A percentile compares a stretch with the other conserved stretches of the same genome.
Evolutionary conservation across 2,888 invertebrate species (phyloP).

Genomic region (Dyspetes luteomarginatus): DNA sequence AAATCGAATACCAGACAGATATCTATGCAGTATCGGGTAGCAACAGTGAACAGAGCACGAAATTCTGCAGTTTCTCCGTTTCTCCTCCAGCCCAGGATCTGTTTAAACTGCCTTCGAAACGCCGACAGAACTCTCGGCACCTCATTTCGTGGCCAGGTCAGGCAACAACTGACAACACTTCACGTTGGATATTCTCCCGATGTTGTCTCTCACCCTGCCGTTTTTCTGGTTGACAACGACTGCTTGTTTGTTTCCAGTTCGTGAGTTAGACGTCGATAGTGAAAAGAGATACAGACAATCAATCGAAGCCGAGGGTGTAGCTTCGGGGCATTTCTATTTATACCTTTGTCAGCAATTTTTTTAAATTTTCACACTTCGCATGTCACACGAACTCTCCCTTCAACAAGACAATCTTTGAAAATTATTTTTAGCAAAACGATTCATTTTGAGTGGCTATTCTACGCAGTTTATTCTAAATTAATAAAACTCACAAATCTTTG

Average conservation of each 20-base stretch:
- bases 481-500: too few species aligned
- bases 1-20: slow-evolving; percentile 20
- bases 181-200: slow-evolving; percentile 6
- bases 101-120: slow-evolving; percentile 10
- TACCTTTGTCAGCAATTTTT: not conserved
- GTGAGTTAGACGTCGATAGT: slow-evolving; percentile 22
- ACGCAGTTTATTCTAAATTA: too few species aligned
- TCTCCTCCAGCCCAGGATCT: not conserved
- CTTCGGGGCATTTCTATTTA: not conserved
- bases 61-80: slow-evolving; percentile 21
- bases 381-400: too few species aligned
- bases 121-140: slow-evolving; percentile 1
- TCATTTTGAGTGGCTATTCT: too few species aligned
- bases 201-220: slow-evolving; percentile 10
- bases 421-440: too few species aligned
- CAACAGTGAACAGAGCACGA: slow-evolving; percentile 10
- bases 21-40: not conserved
- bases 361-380: not conserved
- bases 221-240: slow-evolving; percentile 35
- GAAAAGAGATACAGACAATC: not conserved
- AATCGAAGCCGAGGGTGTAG: not conserved
- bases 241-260: slow-evolving; percentile 19
- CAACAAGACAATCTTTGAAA: too few species aligned
- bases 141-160: slow-evolving; percentile 34
- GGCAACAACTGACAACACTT: slow-evolving; percentile 29